A percentile compares a stretch with the other conserved stretches of the same genome.
Evolutionary conservation across 92 coral and sea anemone species (phyloP).

Genomic region (Micromussa lordhowensis): DNA sequence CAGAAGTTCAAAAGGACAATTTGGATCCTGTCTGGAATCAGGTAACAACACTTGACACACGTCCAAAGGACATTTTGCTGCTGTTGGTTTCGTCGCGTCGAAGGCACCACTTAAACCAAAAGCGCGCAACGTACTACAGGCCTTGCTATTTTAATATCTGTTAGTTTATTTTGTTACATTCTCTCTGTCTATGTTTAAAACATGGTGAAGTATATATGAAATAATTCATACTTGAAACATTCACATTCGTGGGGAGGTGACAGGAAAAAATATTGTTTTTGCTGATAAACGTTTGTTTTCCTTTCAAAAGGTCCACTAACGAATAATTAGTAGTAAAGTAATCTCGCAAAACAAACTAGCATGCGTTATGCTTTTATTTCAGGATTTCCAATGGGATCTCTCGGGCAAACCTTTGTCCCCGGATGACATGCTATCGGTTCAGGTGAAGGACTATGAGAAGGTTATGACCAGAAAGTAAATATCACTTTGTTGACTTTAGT

Average conservation of each 20-base stretch:
- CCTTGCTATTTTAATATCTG: background rate
- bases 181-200: background rate
- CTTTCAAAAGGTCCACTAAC: background rate
- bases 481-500: background rate
- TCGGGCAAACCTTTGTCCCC: slow-evolving; percentile 72
- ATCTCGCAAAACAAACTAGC: background rate
- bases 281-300: background rate
- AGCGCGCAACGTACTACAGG: background rate
- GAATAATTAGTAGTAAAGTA: background rate
- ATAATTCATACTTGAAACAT: too few species aligned
- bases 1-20: slow-evolving; percentile 68
- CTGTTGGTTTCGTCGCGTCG: background rate
- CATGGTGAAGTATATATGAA: too few species aligned
- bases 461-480: slow-evolving; percentile 75
- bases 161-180: background rate
- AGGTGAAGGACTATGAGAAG: slow-evolving; percentile 91
- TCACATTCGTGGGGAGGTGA: background rate
- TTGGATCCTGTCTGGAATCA: slow-evolving; percentile 87
- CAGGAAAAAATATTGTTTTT: background rate
- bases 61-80: too few species aligned
- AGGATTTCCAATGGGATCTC: slow-evolving; percentile 86
- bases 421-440: slow-evolving; percentile 75
- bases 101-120: background rate
- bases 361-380: slow-evolving; percentile 2
- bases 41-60: background rate